phyloP scores from a whole-genome alignment of 2,888 invertebrate species.

The Drosophila ustulata region DNA sequence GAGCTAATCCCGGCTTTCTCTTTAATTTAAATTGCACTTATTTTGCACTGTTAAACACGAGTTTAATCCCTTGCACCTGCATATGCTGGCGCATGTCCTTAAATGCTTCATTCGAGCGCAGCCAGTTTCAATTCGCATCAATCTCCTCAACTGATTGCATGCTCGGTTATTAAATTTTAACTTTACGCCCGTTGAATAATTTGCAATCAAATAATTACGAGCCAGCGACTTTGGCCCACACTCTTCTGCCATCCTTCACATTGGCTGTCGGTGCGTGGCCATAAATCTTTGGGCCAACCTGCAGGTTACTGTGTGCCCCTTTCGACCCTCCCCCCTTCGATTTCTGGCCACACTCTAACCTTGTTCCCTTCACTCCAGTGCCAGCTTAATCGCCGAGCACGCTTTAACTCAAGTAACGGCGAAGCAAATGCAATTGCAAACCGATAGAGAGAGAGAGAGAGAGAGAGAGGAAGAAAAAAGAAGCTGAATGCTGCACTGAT shows the following conservation, averaged over 20 bases:
- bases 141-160: conserved; percentile 51
- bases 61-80: conserved; percentile 13
- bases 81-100: conserved; percentile 8
- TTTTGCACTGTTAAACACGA: neutral
- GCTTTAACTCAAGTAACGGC: conserved; percentile 66
- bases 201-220: conserved; percentile 73
- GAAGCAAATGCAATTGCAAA: conserved; percentile 65
- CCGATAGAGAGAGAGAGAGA: neutral
- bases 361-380: neutral
- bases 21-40: neutral
- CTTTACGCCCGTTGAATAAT: conserved; percentile 67
- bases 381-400: conserved; percentile 51
- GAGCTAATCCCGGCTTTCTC: neutral
- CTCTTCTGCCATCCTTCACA: conserved; percentile 16
- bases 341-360: conserved; percentile 3
- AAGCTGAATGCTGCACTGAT: conserved; percentile 59
- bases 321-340: too few relatives aligned
- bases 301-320: conserved; percentile 34
- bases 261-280: conserved; percentile 49
- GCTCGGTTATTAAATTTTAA: conserved; percentile 65
- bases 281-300: conserved; percentile 63
- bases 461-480: conserved; percentile 9
- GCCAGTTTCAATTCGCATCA: conserved; percentile 40
- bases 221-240: conserved; percentile 45
- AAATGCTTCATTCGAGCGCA: conserved; percentile 16